These are phyloP conservation scores for Ectropis grisescens DNA, from an alignment of 1,140 invertebrate genomes.

Conservation along the genomic window DNA sequence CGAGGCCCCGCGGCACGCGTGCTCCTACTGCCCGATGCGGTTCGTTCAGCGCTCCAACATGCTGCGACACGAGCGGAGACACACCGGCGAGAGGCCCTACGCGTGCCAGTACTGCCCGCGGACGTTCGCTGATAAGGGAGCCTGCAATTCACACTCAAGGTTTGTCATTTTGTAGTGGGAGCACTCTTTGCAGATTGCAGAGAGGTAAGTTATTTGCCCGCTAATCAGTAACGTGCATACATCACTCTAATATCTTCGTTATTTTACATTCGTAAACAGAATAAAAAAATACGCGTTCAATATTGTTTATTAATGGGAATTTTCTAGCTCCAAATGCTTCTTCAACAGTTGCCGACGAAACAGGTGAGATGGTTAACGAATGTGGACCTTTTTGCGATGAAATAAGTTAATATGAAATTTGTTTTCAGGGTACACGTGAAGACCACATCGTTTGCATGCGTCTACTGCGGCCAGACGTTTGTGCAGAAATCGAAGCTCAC, in stretches of 20 bases:
- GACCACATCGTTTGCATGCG: constrained; percentile 63
- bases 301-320: too few species aligned
- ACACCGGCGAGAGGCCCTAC: constrained; percentile 72
- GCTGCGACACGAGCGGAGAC: constrained; percentile 69
- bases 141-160: constrained; percentile 69
- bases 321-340: too few species aligned
- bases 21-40: constrained; percentile 70
- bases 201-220: too few species aligned
- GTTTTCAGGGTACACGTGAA: constrained; percentile 67
- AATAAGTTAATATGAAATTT: too few species aligned
- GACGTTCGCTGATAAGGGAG: constrained; percentile 71
- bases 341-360: too few species aligned
- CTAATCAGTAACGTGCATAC: too few species aligned
- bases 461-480: constrained; percentile 71
- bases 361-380: too few species aligned
- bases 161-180: constrained; percentile 20
- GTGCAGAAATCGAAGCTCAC: constrained; percentile 63
- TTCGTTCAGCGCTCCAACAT: constrained; percentile 73
- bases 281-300: too few species aligned
- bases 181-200: too few species aligned
- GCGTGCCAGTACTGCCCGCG: constrained; percentile 66
- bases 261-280: too few species aligned
- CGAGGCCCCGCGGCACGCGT: constrained; percentile 68
- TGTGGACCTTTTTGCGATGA: too few species aligned
- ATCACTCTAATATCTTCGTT: too few species aligned